Base-by-base conservation (phyloP, 2,797 vertebrate species). In the Podargus strigoides region DNA sequence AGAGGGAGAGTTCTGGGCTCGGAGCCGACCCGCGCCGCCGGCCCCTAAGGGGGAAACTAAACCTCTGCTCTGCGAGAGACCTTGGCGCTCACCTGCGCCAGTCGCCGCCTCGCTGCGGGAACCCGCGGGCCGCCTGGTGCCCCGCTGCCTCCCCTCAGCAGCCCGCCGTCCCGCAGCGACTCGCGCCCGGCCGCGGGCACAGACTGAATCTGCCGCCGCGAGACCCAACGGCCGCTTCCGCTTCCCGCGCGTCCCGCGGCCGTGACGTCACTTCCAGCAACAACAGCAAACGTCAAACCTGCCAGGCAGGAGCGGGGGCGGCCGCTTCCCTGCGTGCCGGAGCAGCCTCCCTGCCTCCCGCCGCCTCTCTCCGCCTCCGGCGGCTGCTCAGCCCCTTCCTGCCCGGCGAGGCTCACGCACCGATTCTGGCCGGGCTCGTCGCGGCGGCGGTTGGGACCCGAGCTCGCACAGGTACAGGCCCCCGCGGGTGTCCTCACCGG, bases 251-350 rank as follows among this genome's bases (percentile, higher is more conserved):
- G 39, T 7, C 37, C 26, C 18, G 1, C 44, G n/a, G 27, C 17
- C 10, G 14, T 5, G 5, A 85, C 97, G 97, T 97, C 97, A 97
- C 96, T 98, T 98, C 98, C 98, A 97, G 96, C 90, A 97, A 97
- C 95, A 98, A 97, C 97, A 97, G 95, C 93, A n/a, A 96, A 97
- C 97, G 97, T 98, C 98, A 98, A 93, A 95, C 70, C 58, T 9
- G 68, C 66, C 56, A 6, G 55, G 78, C 39, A 13, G 39, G 36
- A 46, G 85, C 7, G n/a, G 30, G 36, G 46, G 78, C 15, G 46
- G 56, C 10, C 27, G 56, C 24, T 1, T 60, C 3, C 4, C 6
- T 56, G 70, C 22, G 36, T 37, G 59, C n/a, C 9, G n/a, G 66
- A n/a, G 70, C 39, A 21, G 47, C 46, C 21, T 62, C 18, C 11